Evolutionary conservation across 2,113 vertebrate species (phyloP).

Genomic region (Aramus guarauna): DNA sequence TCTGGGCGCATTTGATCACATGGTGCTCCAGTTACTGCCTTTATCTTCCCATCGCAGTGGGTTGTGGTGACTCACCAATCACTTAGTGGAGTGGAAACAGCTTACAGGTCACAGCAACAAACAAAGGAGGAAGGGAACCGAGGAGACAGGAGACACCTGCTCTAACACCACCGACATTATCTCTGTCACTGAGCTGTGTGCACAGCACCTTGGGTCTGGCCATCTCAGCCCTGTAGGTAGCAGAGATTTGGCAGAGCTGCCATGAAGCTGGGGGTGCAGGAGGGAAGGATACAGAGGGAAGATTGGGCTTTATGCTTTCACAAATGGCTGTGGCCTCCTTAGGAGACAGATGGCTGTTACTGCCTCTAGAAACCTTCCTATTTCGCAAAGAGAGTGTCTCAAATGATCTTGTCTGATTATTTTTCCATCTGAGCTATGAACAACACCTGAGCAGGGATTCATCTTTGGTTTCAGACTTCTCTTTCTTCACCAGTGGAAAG

Average conservation of each 20-base stretch:
- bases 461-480: neutral
- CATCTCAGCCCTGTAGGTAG: neutral
- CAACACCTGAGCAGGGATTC: neutral
- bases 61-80: neutral
- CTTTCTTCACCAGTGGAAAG: neutral
- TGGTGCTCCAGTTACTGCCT: neutral
- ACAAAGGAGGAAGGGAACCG: neutral
- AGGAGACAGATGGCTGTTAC: neutral
- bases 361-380: neutral
- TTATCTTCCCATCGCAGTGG: constrained; percentile 28
- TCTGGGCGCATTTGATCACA: constrained; percentile 43
- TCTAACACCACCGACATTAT: neutral
- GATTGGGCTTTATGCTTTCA: neutral
- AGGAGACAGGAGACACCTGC: neutral
- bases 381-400: neutral
- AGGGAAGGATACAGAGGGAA: neutral
- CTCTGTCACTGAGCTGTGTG: neutral
- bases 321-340: neutral
- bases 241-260: neutral
- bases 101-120: neutral
- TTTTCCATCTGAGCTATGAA: neutral
- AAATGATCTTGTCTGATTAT: neutral
- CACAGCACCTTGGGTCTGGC: neutral
- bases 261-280: neutral
- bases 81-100: neutral